phyloP scores from a whole-genome alignment of 2,797 vertebrate species.

The Epinephelus awoara region DNA sequence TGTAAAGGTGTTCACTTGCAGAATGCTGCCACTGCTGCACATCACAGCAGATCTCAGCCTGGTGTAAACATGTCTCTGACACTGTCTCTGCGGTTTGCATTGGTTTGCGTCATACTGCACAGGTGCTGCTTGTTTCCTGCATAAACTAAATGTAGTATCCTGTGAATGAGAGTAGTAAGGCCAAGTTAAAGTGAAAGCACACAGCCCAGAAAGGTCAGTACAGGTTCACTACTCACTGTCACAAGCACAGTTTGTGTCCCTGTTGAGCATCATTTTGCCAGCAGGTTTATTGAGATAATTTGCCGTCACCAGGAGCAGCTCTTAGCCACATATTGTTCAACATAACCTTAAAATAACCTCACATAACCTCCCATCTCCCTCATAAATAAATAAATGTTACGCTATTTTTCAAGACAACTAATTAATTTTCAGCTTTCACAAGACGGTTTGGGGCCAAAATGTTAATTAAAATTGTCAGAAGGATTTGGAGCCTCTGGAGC shows the following conservation, averaged over 20 bases:
- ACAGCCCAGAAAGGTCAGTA: not conserved
- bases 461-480: constrained; percentile 15
- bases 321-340: not conserved
- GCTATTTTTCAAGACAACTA: not conserved
- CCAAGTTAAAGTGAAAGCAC: not conserved
- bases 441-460: constrained; percentile 10
- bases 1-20: not conserved
- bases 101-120: constrained; percentile 1
- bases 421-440: constrained; percentile 1
- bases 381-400: not conserved
- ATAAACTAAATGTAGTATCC: not conserved
- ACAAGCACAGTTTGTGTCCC: not conserved
- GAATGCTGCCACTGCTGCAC: not conserved
- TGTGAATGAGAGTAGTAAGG: not conserved
- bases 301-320: not conserved
- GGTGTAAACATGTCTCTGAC: not conserved
- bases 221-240: not conserved
- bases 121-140: not conserved
- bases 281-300: not conserved
- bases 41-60: not conserved
- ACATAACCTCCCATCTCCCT: not conserved
- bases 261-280: not conserved
- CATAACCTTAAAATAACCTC: not conserved
- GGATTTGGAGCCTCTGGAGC: constrained; percentile 12
- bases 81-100: constrained; percentile 1